Base-by-base conservation (phyloP, 2,888 invertebrate species). In the Apotomis betuletana region DNA sequence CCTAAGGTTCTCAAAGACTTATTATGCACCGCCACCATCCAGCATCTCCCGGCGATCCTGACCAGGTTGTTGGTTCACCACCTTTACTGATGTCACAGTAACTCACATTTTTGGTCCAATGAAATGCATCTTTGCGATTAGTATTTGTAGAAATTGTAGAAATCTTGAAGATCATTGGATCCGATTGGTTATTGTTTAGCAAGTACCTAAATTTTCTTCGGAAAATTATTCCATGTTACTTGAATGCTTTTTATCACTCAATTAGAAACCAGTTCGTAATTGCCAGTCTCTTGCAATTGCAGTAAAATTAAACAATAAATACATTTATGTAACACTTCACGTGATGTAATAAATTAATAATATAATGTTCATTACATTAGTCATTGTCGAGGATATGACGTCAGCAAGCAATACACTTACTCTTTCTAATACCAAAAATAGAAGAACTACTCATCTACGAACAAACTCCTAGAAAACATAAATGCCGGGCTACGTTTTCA, bases 241-340 rank as follows among this genome's bases (percentile, higher is more conserved):
- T 52, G 13, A 38, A 63, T 8, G 13, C 9, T 9, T 38, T 4
- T 27, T 61, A 61, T 49, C 46, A 49, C 27, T 44, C 54, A 64
- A 54, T 64, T 54, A 64, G 44, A 64, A 44, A 54, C 15, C 12
- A 54, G 12, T 44, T 52, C 27, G 8, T 59, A 59, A 52, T 60
- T 36, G 4, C 13, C 36, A 13, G 55, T 44, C 54, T 64, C 55
- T 41, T 61, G 68, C 27, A 60, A 55, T 49, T 38, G 44, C 51
- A 15, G 13, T 10, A 51, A 4, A 57, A 64, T 12, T 41, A 27
- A 13, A 41, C n/a, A 36, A 12, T 46, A 36, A 41, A 41, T 49
- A 12, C 55, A 62, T 69, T 63, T 57, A 69, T 38, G 38, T 41
- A 54, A 59, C 46, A 55, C 54, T 55, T 55, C 54, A 64, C 64